Evolutionary conservation across 2,797 vertebrate species (phyloP).

Genomic region (Sebastes hopkinsi): DNA sequence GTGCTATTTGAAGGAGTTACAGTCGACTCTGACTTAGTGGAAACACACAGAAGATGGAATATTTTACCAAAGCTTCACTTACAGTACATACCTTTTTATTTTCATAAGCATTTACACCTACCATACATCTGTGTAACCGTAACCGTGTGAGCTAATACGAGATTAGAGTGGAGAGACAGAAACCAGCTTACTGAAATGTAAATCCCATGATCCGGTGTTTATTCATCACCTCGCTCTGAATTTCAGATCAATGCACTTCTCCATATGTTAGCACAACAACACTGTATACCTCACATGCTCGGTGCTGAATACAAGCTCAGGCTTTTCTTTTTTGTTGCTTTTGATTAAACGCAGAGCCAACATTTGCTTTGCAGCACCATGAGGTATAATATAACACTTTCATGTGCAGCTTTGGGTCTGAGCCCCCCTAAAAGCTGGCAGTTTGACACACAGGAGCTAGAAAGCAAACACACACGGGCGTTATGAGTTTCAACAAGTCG

Average conservation of each 20-base stretch:
- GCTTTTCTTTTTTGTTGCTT: background rate
- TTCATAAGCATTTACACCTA: background rate
- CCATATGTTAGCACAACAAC: background rate
- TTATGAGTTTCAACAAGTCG: slow-evolving; percentile 3
- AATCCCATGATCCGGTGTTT: slow-evolving; percentile 23
- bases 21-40: background rate
- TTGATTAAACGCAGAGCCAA: slow-evolving; percentile 10
- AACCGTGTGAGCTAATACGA: slow-evolving; percentile 5
- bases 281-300: background rate
- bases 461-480: slow-evolving; percentile 19
- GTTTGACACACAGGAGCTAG: slow-evolving; percentile 11
- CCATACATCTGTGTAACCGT: background rate
- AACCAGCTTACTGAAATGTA: slow-evolving; percentile 21
- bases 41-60: background rate
- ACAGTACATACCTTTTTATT: background rate
- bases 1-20: background rate
- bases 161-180: slow-evolving; percentile 18
- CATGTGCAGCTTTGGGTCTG: background rate
- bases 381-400: background rate
- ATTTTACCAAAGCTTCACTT: background rate
- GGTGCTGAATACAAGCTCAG: background rate
- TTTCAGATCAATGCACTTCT: slow-evolving; percentile 11
- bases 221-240: slow-evolving; percentile 17
- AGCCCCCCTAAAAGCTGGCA: slow-evolving; percentile 8
- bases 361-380: background rate